These are phyloP conservation scores for Drosophila birchii DNA, from an alignment of 2,888 invertebrate genomes.

Conservation along the genomic window DNA sequence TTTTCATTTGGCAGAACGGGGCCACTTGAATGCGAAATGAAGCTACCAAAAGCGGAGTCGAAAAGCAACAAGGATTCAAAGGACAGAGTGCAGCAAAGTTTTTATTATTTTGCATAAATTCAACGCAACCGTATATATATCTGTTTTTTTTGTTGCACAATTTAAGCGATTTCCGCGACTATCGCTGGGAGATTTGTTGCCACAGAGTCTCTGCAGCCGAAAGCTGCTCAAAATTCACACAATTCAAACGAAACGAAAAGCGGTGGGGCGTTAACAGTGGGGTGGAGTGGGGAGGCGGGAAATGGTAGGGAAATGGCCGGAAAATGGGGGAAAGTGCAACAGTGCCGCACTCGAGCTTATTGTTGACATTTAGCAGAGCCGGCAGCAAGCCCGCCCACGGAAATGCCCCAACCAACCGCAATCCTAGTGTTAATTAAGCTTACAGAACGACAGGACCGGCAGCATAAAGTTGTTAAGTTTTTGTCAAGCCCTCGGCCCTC, in stretches of 20 bases:
- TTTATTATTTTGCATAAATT: slow-evolving; percentile 62
- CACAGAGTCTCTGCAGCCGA: slow-evolving; percentile 51
- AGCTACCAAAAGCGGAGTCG: slow-evolving; percentile 42
- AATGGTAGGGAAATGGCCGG: slow-evolving; percentile 15
- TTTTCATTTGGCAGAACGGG: slow-evolving; percentile 64
- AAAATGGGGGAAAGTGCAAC: slow-evolving; percentile 36
- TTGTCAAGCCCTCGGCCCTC: slow-evolving; percentile 34
- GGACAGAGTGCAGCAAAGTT: slow-evolving; percentile 20
- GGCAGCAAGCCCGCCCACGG: slow-evolving; percentile 8
- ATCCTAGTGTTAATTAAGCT: slow-evolving; percentile 70
- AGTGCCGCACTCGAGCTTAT: slow-evolving; percentile 45
- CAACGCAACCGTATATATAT: slow-evolving; percentile 15
- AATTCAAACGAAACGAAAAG: slow-evolving; percentile 20
- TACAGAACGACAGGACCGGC: slow-evolving; percentile 57
- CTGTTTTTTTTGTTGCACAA: slow-evolving; percentile 35
- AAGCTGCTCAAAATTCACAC: slow-evolving; percentile 57
- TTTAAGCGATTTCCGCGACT: slow-evolving; percentile 50
- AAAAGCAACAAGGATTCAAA: slow-evolving; percentile 30
- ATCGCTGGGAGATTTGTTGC: slow-evolving; percentile 57
- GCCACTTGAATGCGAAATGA: slow-evolving; percentile 78
- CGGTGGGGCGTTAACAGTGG: slow-evolving; percentile 8
- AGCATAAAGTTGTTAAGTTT: slow-evolving; percentile 72
- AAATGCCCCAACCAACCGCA: slow-evolving; percentile 25
- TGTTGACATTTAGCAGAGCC: slow-evolving; percentile 54
- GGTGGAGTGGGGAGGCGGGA: slow-evolving; percentile 6